Conservation (phyloP, 2,888 invertebrate species). For the Platynereis dumerilii region DNA sequence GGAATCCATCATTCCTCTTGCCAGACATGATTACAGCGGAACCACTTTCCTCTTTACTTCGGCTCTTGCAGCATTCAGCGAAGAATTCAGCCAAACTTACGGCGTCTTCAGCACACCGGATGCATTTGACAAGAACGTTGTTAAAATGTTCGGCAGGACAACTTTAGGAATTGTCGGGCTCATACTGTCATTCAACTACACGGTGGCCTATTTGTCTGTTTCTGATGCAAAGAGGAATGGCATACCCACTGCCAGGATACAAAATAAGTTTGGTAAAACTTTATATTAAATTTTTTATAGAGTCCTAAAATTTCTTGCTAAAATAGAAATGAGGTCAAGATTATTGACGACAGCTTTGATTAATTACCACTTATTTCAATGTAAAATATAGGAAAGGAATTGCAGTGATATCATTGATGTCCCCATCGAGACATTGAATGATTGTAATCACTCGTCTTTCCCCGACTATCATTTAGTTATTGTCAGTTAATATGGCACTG, state of each 20-base stretch:
- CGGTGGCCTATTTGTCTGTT: conserved; percentile 51
- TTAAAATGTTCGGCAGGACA: conserved; percentile 20
- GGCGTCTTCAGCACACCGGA: conserved; percentile 43
- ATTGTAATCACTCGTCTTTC: too few relatives aligned
- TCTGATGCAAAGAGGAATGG: conserved; percentile 39
- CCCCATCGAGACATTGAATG: too few relatives aligned
- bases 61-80: conserved; percentile 45
- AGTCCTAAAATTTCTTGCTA: too few relatives aligned
- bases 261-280: conserved; percentile 40
- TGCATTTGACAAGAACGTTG: conserved; percentile 21
- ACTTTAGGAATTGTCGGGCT: conserved; percentile 31
- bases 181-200: conserved; percentile 37
- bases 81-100: conserved; percentile 42
- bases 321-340: too few relatives aligned
- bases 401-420: too few relatives aligned
- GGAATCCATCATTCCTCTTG: conserved; percentile 44
- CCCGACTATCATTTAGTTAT: too few relatives aligned
- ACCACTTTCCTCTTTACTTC: conserved; percentile 53
- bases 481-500: too few relatives aligned
- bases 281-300: too few relatives aligned
- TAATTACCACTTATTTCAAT: too few relatives aligned
- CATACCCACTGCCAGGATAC: conserved; percentile 40
- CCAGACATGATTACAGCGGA: conserved; percentile 52
- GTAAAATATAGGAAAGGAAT: too few relatives aligned
- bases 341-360: too few relatives aligned